A percentile compares a stretch with the other conserved stretches of the same genome.
phyloP scores from a whole-genome alignment of 2,113 vertebrate species.

The Anhinga anhinga region DNA sequence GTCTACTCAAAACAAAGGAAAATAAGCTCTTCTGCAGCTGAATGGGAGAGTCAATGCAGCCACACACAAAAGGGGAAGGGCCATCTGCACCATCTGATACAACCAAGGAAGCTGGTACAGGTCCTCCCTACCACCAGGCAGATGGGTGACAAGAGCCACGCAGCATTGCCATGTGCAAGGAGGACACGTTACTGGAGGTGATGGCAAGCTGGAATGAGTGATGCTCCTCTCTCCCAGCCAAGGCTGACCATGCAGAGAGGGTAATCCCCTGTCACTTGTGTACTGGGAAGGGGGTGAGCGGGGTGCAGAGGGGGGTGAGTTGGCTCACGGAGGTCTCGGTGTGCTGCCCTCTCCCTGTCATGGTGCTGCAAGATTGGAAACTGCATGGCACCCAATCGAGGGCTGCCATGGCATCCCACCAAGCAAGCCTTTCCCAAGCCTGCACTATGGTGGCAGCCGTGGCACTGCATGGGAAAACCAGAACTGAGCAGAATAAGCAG shows the following conservation, averaged over 20 bases:
- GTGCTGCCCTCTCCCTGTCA: neutral
- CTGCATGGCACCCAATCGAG: neutral
- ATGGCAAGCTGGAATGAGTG: neutral
- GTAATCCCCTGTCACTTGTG: neutral
- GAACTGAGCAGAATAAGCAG: neutral
- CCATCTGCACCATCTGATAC: slow-evolving; percentile 33
- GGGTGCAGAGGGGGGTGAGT: neutral
- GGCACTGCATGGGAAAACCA: neutral
- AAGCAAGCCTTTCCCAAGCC: neutral
- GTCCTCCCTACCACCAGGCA: neutral
- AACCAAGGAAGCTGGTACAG: neutral
- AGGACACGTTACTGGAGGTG: neutral
- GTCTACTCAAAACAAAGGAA: slow-evolving; percentile 34
- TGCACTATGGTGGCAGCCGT: neutral
- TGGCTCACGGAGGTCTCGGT: accelerated
- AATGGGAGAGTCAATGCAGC: neutral
- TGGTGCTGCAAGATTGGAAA: neutral
- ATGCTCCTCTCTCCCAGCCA: neutral
- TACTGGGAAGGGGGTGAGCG: accelerated
- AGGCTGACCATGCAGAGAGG: neutral
- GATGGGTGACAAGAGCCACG: neutral
- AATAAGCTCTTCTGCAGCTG: slow-evolving; percentile 17
- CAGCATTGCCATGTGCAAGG: neutral
- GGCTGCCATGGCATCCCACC: accelerated
- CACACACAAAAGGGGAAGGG: slow-evolving; percentile 12